These are phyloP conservation scores for Bombus confusus DNA, from an alignment of 1,140 invertebrate genomes.

Conservation along the genomic window DNA sequence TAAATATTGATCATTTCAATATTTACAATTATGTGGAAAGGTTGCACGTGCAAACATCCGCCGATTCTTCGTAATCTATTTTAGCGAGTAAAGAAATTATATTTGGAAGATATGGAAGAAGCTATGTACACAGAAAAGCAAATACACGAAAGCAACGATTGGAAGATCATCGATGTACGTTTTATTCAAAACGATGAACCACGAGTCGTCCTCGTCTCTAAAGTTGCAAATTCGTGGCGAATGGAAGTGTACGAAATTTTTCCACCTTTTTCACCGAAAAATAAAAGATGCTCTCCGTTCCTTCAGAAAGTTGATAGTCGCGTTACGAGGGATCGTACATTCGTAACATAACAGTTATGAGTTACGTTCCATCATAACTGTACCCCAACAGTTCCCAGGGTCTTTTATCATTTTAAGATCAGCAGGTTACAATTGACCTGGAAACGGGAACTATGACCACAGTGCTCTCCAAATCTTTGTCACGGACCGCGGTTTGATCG, in stretches of 20 bases:
- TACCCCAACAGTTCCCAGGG: constrained; percentile 62
- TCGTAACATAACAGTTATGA: constrained; percentile 65
- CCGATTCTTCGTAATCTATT: too few relatives aligned
- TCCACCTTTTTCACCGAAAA: not conserved
- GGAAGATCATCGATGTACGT: not conserved
- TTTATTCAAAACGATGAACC: not conserved
- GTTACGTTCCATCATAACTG: constrained; percentile 64
- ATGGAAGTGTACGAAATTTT: not conserved
- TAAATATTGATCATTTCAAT: not conserved
- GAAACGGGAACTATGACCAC: constrained; percentile 30
- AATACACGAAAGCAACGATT: not conserved
- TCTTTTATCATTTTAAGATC: constrained; percentile 61
- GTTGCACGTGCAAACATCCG: not conserved
- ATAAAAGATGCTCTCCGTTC: not conserved
- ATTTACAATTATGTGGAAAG: not conserved
- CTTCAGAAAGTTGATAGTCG: constrained; percentile 19
- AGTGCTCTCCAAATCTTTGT: constrained; percentile 28
- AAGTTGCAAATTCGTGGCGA: not conserved
- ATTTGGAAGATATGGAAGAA: too few relatives aligned
- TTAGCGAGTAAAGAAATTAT: too few relatives aligned
- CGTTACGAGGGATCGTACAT: constrained; percentile 39
- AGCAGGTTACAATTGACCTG: constrained; percentile 45
- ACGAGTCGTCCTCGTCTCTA: too few relatives aligned
- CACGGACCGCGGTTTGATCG: not conserved
- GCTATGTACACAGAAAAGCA: not conserved